A percentile compares a stretch with the other conserved stretches of the same genome.
Conservation (phyloP, 2,113 vertebrate species). For the Rhegmatorhina hoffmannsi region DNA sequence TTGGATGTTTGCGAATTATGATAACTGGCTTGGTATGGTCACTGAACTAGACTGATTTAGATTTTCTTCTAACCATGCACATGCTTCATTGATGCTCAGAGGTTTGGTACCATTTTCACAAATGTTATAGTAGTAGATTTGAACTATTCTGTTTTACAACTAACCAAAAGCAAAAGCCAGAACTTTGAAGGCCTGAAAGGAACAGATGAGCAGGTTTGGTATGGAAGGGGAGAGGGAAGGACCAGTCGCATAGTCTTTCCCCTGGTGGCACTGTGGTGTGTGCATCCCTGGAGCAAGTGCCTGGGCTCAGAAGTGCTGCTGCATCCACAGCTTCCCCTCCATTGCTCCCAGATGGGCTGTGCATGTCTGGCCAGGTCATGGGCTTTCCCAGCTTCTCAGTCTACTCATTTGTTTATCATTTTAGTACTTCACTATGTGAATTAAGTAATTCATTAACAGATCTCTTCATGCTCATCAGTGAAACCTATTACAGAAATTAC, state of each 20-base stretch:
- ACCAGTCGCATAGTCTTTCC: fast-evolving
- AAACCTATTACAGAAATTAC: conserved; percentile 18
- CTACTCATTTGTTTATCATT: background rate
- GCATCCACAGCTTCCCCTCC: background rate
- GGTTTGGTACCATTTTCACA: background rate
- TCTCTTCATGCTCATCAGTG: background rate
- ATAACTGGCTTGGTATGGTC: background rate
- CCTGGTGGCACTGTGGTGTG: background rate
- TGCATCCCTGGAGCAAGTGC: background rate
- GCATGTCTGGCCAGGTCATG: background rate
- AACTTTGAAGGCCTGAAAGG: background rate
- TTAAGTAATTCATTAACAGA: background rate
- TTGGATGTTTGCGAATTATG: background rate
- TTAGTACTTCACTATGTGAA: background rate
- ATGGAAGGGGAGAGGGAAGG: background rate
- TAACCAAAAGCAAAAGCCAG: background rate
- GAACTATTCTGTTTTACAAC: background rate
- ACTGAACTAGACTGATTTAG: background rate
- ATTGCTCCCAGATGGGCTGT: fast-evolving
- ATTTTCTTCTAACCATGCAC: background rate
- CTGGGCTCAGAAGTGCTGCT: background rate
- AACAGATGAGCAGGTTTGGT: background rate
- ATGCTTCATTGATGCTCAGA: background rate
- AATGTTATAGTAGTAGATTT: background rate
- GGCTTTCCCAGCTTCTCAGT: background rate